Evolutionary conservation across 2,797 vertebrate genomes (phyloP).

Genomic region (Danio aesculapii): DNA sequence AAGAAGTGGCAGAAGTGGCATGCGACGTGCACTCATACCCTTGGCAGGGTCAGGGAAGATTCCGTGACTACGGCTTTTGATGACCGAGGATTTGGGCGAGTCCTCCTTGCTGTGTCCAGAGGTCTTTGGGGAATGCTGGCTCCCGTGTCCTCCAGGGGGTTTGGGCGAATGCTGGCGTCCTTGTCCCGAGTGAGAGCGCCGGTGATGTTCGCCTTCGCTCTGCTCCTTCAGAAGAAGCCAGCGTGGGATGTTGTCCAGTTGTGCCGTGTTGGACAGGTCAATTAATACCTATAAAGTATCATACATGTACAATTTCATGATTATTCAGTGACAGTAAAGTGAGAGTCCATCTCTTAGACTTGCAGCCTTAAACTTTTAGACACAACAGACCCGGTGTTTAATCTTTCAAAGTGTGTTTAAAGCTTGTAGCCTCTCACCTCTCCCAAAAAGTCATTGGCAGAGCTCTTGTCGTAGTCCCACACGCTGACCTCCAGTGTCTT

Average conservation of each 20-base stretch:
- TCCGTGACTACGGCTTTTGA: conserved; percentile 97
- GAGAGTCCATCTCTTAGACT: not conserved
- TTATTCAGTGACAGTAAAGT: not conserved
- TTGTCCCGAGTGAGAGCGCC: conserved; percentile 89
- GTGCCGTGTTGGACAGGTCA: conserved; percentile 89
- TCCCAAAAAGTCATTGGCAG: conserved; percentile 97
- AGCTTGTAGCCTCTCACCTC: conserved; percentile 83
- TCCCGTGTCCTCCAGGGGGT: conserved; percentile 79
- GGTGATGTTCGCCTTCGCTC: conserved; percentile 91
- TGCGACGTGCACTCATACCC: conserved; percentile 81
- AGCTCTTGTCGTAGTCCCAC: conserved; percentile 98
- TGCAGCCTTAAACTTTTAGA: not conserved
- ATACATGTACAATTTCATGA: conserved; percentile 7
- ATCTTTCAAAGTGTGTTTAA: conserved; percentile 16
- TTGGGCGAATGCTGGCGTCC: conserved; percentile 89
- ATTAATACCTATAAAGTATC: conserved; percentile 86
- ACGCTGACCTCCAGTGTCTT: conserved; percentile 98
- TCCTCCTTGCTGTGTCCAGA: conserved; percentile 85
- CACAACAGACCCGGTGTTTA: not conserved
- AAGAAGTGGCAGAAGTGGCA: conserved; percentile 3
- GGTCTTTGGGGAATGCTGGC: conserved; percentile 89
- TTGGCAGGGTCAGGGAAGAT: conserved; percentile 98
- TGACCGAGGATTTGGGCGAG: conserved; percentile 94
- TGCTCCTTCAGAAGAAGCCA: conserved; percentile 96
- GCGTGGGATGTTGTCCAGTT: conserved; percentile 91